Conservation (phyloP, 2,888 invertebrate species). For the Harpagoxenus sublaevis region DNA sequence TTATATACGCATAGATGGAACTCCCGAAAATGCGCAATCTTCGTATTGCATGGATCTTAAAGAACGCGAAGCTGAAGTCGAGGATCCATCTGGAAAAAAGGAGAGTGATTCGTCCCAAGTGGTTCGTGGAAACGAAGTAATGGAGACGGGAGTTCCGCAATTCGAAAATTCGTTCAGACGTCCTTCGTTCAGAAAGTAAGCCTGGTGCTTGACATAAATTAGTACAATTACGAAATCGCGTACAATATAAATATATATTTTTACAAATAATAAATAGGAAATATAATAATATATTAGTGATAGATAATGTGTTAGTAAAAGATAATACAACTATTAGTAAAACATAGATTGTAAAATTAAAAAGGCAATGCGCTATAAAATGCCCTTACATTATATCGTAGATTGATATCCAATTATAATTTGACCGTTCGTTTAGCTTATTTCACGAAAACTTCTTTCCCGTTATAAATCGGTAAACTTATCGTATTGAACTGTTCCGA, state of each 20-base stretch:
- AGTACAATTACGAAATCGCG: not conserved
- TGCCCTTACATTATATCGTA: not conserved
- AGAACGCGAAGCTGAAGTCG: slow-evolving; percentile 44
- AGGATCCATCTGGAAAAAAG: slow-evolving; percentile 42
- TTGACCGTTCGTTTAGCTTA: not conserved
- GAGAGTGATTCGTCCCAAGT: slow-evolving; percentile 26
- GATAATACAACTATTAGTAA: not conserved
- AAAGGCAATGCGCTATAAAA: not conserved
- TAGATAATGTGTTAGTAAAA: not conserved
- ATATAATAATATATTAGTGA: not conserved
- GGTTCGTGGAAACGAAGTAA: slow-evolving; percentile 64
- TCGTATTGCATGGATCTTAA: slow-evolving; percentile 44
- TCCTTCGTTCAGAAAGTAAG: slow-evolving; percentile 78
- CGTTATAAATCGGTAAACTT: slow-evolving; percentile 3
- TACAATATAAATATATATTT: not conserved
- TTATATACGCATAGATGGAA: slow-evolving; percentile 49
- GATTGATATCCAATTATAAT: slow-evolving; percentile 35
- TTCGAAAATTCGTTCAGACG: slow-evolving; percentile 64
- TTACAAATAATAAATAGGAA: not conserved
- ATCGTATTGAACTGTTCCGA: slow-evolving; percentile 28
- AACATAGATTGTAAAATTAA: not conserved
- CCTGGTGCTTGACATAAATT: not conserved
- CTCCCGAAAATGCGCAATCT: slow-evolving; percentile 44
- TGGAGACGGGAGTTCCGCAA: slow-evolving; percentile 75
- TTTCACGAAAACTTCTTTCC: slow-evolving; percentile 11